These are phyloP conservation scores for Porites divaricata DNA, from an alignment of 92 coral and sea anemone species.

Conservation along the genomic window DNA sequence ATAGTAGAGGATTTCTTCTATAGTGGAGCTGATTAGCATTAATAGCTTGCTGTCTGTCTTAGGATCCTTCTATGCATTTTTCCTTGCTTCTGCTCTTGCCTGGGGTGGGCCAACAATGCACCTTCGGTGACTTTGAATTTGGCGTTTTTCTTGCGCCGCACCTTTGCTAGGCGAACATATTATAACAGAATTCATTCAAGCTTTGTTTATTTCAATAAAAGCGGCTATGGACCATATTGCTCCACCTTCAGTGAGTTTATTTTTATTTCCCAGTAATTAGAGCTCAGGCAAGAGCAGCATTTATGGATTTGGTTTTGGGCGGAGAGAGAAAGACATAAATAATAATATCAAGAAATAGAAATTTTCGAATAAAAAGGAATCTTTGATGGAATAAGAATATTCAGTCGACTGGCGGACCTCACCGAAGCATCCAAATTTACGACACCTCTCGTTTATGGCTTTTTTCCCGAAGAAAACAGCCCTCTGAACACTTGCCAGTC, in stretches of 20 bases:
- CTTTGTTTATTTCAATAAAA: too few relatives aligned
- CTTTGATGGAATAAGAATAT: too few relatives aligned
- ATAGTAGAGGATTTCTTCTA: not conserved
- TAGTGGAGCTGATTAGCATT: not conserved
- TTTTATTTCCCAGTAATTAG: not conserved
- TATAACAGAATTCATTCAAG: too few relatives aligned
- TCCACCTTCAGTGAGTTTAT: not conserved
- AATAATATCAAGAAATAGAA: too few relatives aligned
- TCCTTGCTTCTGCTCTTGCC: conserved; percentile 33
- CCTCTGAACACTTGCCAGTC: too few relatives aligned
- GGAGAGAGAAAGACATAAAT: too few relatives aligned
- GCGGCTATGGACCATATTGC: too few relatives aligned
- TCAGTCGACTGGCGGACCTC: too few relatives aligned
- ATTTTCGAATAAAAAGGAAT: too few relatives aligned
- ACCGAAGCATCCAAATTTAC: too few relatives aligned
- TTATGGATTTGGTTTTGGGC: not conserved
- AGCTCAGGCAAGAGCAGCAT: not conserved
- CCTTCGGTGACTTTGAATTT: conserved; percentile 35
- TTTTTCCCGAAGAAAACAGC: too few relatives aligned
- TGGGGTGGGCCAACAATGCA: conserved; percentile 46
- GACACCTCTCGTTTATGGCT: too few relatives aligned
- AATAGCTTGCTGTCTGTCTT: conserved; percentile 12
- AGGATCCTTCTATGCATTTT: not conserved
- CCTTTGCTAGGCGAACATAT: not conserved
- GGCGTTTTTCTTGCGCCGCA: conserved; percentile 28